Evolutionary conservation across 2,113 vertebrate genomes (phyloP).

Genomic region (Phyllostomus hastatus): DNA sequence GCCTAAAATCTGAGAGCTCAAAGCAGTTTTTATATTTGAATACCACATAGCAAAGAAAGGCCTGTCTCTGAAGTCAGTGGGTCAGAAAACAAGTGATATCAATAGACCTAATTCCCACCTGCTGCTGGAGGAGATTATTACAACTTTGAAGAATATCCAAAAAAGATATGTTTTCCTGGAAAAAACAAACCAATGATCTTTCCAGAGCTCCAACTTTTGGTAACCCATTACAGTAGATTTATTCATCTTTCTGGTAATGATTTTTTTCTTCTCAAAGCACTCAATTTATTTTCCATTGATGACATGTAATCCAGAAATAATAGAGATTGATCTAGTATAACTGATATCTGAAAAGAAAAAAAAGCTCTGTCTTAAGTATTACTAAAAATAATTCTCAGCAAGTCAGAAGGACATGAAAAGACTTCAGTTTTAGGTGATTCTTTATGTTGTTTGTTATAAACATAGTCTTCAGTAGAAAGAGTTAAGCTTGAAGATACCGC

Average conservation of each 20-base stretch:
- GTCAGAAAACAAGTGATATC: background rate
- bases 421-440: conserved; percentile 36
- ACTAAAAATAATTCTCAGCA: conserved; percentile 55
- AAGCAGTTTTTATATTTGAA: conserved; percentile 21
- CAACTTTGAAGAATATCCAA: conserved; percentile 58
- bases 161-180: conserved; percentile 44
- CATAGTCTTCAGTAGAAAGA: background rate
- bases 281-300: conserved; percentile 64
- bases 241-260: conserved; percentile 66
- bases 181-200: conserved; percentile 61
- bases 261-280: conserved; percentile 50
- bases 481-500: background rate
- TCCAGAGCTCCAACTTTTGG: conserved; percentile 43
- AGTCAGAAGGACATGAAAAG: conserved; percentile 15
- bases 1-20: conserved; percentile 20
- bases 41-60: background rate
- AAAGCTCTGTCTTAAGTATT: conserved; percentile 65
- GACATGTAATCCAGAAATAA: conserved; percentile 75
- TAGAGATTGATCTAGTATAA: conserved; percentile 58
- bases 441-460: conserved; percentile 47
- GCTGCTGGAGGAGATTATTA: conserved; percentile 46
- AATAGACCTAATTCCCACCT: conserved; percentile 17
- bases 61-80: conserved; percentile 36
- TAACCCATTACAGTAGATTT: conserved; percentile 40
- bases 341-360: conserved; percentile 60